Conservation (phyloP, 1,140 invertebrate species). For the Tenebrio molitor region DNA sequence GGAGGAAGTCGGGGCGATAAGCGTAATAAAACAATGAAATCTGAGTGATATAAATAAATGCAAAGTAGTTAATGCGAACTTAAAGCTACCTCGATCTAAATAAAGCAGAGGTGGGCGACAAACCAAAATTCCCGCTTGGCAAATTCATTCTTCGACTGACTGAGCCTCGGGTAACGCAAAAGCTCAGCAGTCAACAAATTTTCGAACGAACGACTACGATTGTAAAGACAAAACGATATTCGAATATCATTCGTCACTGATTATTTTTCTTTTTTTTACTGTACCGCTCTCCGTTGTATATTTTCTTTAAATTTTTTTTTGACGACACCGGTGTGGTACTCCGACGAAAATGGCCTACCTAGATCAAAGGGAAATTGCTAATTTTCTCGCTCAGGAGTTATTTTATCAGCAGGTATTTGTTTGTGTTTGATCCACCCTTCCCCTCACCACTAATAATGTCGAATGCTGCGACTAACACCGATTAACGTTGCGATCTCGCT, state of each 20-base stretch:
- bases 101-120: conserved; percentile 63
- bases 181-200: conserved; percentile 52
- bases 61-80: conserved; percentile 55
- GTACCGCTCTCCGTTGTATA: conserved; percentile 6
- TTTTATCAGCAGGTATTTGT: conserved; percentile 74
- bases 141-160: conserved; percentile 60
- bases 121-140: conserved; percentile 62
- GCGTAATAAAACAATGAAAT: conserved; percentile 38
- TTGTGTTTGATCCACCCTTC: not conserved
- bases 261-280: conserved; percentile 42
- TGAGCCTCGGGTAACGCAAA: conserved; percentile 58
- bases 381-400: conserved; percentile 84
- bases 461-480: not conserved
- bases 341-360: conserved; percentile 67
- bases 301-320: conserved; percentile 25
- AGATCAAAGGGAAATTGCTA: conserved; percentile 84
- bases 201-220: conserved; percentile 63
- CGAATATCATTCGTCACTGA: conserved; percentile 42
- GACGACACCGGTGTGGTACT: conserved; percentile 34
- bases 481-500: not conserved
- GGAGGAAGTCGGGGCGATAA: conserved; percentile 21
- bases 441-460: not conserved
- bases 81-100: conserved; percentile 62
- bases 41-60: conserved; percentile 61
- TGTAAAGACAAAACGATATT: conserved; percentile 47